Evolutionary conservation across 2,797 vertebrate genomes (phyloP), one percentile per base, ranked within the genome.

Genomic region (Gobionotothen gibberifrons): DNA sequence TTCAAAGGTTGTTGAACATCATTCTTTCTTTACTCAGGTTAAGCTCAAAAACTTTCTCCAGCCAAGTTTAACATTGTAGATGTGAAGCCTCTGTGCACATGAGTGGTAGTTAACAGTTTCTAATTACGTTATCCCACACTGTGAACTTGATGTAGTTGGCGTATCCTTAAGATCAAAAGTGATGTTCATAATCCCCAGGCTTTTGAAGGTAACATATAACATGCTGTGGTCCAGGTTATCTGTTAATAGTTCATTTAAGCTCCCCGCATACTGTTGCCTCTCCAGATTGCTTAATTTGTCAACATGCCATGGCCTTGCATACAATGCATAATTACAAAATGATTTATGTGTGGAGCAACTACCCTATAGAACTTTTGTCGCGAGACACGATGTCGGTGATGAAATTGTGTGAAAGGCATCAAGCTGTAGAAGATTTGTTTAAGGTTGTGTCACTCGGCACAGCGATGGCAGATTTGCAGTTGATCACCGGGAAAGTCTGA

Each of bases 311-410:
- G 17, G 51, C 42, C 60, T 74, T 83, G 81, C 82, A 86, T 88
- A 84, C 76, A 87, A 77, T 81, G 79, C 85, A 90, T 92, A 90
- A 91, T 93, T 92, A 90, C 79, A 85, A 90, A 85, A 91, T 92
- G 88, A 93, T 94, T 91, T 85, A 94, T 93, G 87, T 86, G 42
- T 26, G 49, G 69, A 74, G 61, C 53, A 58, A 43, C 57, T 74
- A 76, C 62, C 72, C 47, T 53, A 74, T 67, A 78, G 82, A 86
- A 86, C 74, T 76, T 84, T 61, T 26, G 70, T 69, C 4, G 2
- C 0, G 13, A 79, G 56, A 32, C 76, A 46, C 61, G 58, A 57
- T 40, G 72, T 69, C 32, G 12, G 48, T 65, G 83, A 86, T 80
- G 83, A 84, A 88, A 84, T 69, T 47, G 68, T 14, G 57, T 65